These are phyloP conservation scores for Melanchra persicariae DNA, from an alignment of 2,888 invertebrate genomes.

Conservation along the genomic window DNA sequence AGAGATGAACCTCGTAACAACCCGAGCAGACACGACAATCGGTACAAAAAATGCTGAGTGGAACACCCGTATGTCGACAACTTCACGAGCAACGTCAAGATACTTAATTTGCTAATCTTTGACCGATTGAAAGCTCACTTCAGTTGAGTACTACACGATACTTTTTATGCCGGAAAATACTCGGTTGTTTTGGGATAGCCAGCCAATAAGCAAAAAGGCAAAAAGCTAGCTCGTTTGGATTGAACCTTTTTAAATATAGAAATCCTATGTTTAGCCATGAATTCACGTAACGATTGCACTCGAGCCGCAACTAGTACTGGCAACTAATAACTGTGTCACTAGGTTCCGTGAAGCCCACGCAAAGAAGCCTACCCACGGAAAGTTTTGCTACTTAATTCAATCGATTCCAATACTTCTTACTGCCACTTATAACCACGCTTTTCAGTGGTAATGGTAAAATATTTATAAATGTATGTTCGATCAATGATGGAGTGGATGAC, in stretches of 20 bases:
- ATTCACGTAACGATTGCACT: background rate
- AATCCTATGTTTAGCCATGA: background rate
- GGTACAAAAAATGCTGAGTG: too few relatives aligned
- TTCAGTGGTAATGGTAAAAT: slow-evolving; percentile 40
- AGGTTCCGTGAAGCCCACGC: slow-evolving; percentile 17
- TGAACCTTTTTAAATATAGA: background rate
- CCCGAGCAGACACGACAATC: too few relatives aligned
- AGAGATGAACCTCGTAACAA: too few relatives aligned
- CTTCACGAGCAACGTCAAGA: too few relatives aligned
- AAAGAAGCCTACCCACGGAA: slow-evolving; percentile 4
- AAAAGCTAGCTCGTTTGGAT: too few relatives aligned
- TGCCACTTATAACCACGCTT: slow-evolving; percentile 29
- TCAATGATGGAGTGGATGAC: slow-evolving; percentile 45
- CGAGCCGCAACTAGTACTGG: background rate
- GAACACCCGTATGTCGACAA: too few relatives aligned
- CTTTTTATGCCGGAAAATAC: too few relatives aligned
- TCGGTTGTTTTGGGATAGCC: too few relatives aligned
- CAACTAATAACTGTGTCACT: slow-evolving; percentile 19
- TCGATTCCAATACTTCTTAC: slow-evolving; percentile 33
- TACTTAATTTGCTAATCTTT: too few relatives aligned
- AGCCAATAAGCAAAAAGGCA: too few relatives aligned
- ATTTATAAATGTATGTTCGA: slow-evolving; percentile 12
- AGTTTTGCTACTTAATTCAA: slow-evolving; percentile 31
- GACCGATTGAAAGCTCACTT: too few relatives aligned
- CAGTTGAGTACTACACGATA: too few relatives aligned